These are phyloP conservation scores for Thinocorus orbignyianus DNA, from an alignment of 2,113 vertebrate species.

Conservation along the genomic window DNA sequence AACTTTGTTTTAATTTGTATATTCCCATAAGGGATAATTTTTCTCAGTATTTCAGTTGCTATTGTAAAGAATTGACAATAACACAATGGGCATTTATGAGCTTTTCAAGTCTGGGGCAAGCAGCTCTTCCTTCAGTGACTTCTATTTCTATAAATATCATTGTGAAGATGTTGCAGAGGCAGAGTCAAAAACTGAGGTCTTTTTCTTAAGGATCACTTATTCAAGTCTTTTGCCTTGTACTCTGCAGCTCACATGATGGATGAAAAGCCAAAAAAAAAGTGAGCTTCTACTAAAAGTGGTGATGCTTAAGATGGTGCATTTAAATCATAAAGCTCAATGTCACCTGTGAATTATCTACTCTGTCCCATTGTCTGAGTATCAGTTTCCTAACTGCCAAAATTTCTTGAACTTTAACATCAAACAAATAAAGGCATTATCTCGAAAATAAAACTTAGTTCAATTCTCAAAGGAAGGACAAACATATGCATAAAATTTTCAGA, in stretches of 20 bases:
- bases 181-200: neutral
- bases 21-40: neutral
- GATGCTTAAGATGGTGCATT: neutral
- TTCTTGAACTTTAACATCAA: neutral
- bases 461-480: neutral
- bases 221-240: neutral
- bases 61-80: neutral
- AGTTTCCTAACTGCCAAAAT: neutral
- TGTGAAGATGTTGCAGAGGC: neutral
- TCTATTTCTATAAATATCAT: neutral
- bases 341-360: neutral
- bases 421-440: neutral
- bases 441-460: neutral
- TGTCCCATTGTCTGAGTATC: neutral
- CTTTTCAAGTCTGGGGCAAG: neutral
- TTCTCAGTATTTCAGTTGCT: neutral
- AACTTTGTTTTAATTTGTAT: neutral
- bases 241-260: neutral
- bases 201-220: neutral
- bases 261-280: neutral
- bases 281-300: neutral
- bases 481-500: neutral
- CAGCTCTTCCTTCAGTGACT: neutral
- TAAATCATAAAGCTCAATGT: neutral
- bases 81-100: neutral